Conservation (phyloP, 2,888 invertebrate genomes). For the Octonoba sinensis region DNA sequence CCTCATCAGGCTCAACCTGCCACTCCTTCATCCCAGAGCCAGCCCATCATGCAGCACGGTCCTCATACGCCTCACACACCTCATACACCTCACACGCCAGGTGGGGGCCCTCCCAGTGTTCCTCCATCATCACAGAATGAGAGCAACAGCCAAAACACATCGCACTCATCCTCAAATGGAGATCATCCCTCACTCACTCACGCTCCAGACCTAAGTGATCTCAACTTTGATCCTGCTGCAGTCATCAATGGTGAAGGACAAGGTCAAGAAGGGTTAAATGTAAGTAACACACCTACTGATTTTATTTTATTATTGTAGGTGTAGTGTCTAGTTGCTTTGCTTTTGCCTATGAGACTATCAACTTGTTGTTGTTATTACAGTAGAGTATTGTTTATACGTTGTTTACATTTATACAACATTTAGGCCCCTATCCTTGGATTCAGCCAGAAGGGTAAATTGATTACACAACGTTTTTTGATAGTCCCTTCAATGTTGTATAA, state of each 20-base stretch:
- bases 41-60: conserved; percentile 71
- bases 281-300: conserved; percentile 75
- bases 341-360: too few species aligned
- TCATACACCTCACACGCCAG: conserved; percentile 81
- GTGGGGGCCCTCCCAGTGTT: conserved; percentile 68
- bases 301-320: background rate
- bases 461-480: too few species aligned
- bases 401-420: too few species aligned
- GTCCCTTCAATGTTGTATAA: too few species aligned
- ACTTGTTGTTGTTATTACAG: too few species aligned
- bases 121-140: conserved; percentile 67
- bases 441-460: too few species aligned
- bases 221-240: conserved; percentile 93
- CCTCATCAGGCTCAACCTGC: conserved; percentile 46
- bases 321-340: background rate
- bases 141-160: conserved; percentile 69
- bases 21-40: conserved; percentile 47
- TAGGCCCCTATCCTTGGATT: too few species aligned
- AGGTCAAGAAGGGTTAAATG: conserved; percentile 88
- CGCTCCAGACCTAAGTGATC: conserved; percentile 74
- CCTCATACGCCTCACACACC: conserved; percentile 78
- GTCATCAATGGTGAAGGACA: conserved; percentile 91
- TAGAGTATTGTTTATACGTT: too few species aligned
- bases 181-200: conserved; percentile 48
- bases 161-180: conserved; percentile 68